Conservation (phyloP, 2,888 invertebrate species). For the Pogonocherus hispidulus region DNA sequence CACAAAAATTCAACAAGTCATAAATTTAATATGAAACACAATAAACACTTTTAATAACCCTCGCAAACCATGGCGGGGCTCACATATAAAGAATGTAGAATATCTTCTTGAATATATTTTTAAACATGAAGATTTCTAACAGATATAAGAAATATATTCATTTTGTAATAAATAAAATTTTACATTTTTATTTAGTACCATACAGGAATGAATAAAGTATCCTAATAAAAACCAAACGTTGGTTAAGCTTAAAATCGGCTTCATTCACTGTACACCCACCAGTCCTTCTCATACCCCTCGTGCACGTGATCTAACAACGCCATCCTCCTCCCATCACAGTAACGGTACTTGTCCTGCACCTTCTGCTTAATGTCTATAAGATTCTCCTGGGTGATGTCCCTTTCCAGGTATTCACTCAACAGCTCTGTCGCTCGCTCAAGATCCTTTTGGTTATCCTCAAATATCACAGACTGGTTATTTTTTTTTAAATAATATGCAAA, state of each 20-base stretch:
- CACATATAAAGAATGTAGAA: not conserved
- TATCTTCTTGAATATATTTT: slow-evolving; percentile 19
- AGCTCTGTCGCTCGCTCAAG: slow-evolving; percentile 98
- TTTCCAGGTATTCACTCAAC: slow-evolving; percentile 96
- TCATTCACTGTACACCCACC: slow-evolving; percentile 96
- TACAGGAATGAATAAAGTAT: slow-evolving; percentile 40
- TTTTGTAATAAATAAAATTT: slow-evolving; percentile 45
- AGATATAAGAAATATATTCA: slow-evolving; percentile 38
- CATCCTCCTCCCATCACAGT: slow-evolving; percentile 97
- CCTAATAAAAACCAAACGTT: slow-evolving; percentile 29
- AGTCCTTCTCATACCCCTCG: slow-evolving; percentile 98
- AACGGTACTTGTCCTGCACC: slow-evolving; percentile 98
- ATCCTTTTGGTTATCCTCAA: slow-evolving; percentile 99
- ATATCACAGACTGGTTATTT: slow-evolving; percentile 99
- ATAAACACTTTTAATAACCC: not conserved
- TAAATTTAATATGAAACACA: not conserved
- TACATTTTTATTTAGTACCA: slow-evolving; percentile 41
- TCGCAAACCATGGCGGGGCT: not conserved
- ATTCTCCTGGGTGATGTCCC: slow-evolving; percentile 98
- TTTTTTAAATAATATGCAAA: slow-evolving; percentile 98
- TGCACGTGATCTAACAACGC: slow-evolving; percentile 97
- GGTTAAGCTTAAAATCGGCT: slow-evolving; percentile 19
- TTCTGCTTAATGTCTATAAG: slow-evolving; percentile 98
- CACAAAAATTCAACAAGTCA: not conserved
- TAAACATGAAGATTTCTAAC: slow-evolving; percentile 15